Conservation (phyloP, 2,888 invertebrate genomes). For the Ischnura elegans region DNA sequence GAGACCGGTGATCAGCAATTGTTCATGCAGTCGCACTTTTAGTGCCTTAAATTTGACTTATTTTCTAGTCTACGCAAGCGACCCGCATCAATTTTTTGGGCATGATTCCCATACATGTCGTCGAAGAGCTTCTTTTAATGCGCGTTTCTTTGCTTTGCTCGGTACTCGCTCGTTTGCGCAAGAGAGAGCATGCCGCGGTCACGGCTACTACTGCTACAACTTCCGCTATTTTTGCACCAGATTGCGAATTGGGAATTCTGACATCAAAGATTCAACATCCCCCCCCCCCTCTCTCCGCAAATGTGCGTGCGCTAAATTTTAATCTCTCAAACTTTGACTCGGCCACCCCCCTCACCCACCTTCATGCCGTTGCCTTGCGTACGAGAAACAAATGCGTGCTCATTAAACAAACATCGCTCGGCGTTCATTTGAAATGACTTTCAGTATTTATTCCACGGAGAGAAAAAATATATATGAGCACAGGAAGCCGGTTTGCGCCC, state of each 20-base stretch:
- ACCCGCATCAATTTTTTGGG: no score
- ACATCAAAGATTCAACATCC: background rate
- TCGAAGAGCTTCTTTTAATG: no score
- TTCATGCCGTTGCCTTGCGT: background rate
- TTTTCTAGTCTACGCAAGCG: no score
- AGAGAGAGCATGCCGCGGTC: no score
- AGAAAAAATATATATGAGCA: no score
- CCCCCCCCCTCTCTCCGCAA: background rate
- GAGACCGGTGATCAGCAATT: no score
- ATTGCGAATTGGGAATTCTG: background rate
- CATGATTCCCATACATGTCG: no score
- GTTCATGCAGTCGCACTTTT: no score
- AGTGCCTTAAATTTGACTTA: no score
- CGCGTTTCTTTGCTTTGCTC: no score
- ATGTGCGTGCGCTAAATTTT: constrained; percentile 15
- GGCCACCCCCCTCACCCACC: background rate
- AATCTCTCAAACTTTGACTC: background rate
- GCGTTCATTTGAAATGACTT: background rate
- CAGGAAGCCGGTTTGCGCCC: background rate
- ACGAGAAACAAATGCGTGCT: background rate
- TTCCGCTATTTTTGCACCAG: background rate
- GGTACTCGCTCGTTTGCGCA: no score
- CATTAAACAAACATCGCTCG: constrained; percentile 12
- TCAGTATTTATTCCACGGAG: background rate
- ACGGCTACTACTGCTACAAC: no score